These are phyloP conservation scores for Syrista parreyssii DNA, from an alignment of 2,888 invertebrate genomes.

Conservation along the genomic window DNA sequence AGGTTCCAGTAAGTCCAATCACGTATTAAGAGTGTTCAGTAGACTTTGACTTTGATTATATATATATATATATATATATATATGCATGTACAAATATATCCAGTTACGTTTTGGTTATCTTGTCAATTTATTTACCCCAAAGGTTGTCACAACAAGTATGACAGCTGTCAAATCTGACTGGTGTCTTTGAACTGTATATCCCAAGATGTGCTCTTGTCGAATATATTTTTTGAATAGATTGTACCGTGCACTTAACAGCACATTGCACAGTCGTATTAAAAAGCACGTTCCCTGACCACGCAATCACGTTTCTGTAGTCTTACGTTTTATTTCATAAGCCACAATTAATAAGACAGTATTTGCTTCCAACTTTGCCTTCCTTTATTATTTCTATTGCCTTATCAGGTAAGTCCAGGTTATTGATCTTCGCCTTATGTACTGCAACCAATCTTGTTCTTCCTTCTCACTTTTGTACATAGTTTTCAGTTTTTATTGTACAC, in stretches of 20 bases:
- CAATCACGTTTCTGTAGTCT: background rate
- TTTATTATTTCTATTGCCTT: background rate
- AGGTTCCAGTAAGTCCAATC: constrained; percentile 72
- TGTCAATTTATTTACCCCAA: background rate
- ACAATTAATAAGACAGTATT: background rate
- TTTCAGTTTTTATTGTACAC: background rate
- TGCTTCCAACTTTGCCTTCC: background rate
- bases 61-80: background rate
- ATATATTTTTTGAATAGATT: background rate
- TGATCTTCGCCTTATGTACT: background rate
- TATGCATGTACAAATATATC: background rate
- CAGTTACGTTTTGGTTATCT: background rate
- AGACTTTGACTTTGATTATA: constrained; percentile 39
- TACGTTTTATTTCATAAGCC: background rate
- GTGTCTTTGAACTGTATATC: background rate
- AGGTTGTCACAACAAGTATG: background rate
- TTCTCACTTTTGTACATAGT: constrained; percentile 10
- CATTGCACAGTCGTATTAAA: background rate
- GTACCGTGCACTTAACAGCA: background rate
- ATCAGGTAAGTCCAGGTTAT: background rate
- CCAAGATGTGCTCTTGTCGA: background rate
- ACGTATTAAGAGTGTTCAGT: constrained; percentile 59
- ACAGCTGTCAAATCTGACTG: background rate
- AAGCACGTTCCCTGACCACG: background rate
- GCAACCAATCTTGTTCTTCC: background rate